A percentile compares a stretch with the other conserved stretches of the same genome.
phyloP scores from a whole-genome alignment of 2,888 invertebrate genomes.

The Agrilus cyanescens region DNA sequence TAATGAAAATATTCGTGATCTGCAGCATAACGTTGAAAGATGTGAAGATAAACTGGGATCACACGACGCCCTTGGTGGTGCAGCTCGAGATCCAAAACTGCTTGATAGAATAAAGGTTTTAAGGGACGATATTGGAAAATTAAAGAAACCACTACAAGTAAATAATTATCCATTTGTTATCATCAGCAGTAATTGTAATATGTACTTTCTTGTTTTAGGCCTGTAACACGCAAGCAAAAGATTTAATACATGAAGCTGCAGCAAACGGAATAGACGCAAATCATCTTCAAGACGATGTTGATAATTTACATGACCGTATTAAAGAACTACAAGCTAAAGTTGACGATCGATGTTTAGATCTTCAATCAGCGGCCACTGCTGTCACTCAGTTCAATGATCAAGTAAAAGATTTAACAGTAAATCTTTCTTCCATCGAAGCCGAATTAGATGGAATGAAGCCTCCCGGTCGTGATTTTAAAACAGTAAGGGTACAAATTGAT shows the following conservation, averaged over 20 bases:
- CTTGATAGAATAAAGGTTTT: constrained; percentile 74
- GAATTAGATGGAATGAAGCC: constrained; percentile 78
- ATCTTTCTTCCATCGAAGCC: constrained; percentile 68
- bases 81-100: constrained; percentile 72
- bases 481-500: constrained; percentile 70
- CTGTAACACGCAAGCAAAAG: constrained; percentile 51
- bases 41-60: constrained; percentile 77
- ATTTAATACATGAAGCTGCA: constrained; percentile 63
- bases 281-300: constrained; percentile 67
- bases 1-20: constrained; percentile 69
- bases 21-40: constrained; percentile 74
- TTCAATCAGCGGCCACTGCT: constrained; percentile 79
- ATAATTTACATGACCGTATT: constrained; percentile 61
- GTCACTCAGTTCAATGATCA: constrained; percentile 81
- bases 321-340: constrained; percentile 65
- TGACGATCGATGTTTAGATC: constrained; percentile 62
- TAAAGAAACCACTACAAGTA: constrained; percentile 59
- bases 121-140: constrained; percentile 66
- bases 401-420: constrained; percentile 64
- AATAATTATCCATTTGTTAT: not conserved
- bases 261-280: constrained; percentile 66
- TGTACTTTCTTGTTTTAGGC: constrained; percentile 5
- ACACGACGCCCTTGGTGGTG: constrained; percentile 59
- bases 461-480: constrained; percentile 77
- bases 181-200: not conserved